phyloP scores from a whole-genome alignment of 2,888 invertebrate species.

The Antheraea yamamai region DNA sequence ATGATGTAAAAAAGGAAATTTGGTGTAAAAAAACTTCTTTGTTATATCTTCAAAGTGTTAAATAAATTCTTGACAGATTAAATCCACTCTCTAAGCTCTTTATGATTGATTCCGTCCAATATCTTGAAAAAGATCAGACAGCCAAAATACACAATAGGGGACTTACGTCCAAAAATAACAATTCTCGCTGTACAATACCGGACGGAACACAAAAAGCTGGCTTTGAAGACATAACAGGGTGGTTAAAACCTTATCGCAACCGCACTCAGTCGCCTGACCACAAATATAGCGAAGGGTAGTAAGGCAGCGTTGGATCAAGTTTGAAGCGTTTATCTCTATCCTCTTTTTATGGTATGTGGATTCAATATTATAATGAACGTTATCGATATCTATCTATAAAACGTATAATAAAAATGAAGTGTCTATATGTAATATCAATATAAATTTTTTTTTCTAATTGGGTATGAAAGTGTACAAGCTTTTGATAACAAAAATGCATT shows the following conservation, averaged over 20 bases:
- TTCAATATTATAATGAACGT: neutral
- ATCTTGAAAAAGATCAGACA: constrained; percentile 16
- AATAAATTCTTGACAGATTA: neutral
- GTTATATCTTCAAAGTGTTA: neutral
- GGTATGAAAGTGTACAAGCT: no score
- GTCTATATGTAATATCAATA: no score
- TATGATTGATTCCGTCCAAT: constrained; percentile 14
- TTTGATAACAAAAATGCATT: no score
- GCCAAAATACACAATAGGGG: constrained; percentile 16
- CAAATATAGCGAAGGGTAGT: constrained; percentile 13
- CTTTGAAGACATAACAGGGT: constrained; percentile 30
- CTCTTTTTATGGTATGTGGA: neutral
- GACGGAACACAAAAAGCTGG: constrained; percentile 26
- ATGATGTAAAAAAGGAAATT: neutral
- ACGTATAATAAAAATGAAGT: no score
- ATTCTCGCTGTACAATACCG: constrained; percentile 15
- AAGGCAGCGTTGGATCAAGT: neutral
- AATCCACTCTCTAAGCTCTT: neutral
- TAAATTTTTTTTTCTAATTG: no score
- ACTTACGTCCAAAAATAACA: constrained; percentile 14
- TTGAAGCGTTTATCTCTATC: neutral
- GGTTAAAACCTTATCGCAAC: constrained; percentile 35
- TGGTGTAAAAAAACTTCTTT: neutral
- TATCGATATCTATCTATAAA: no score
- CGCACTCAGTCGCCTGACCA: constrained; percentile 26